phyloP scores from a whole-genome alignment of 2,888 invertebrate genomes.

The Caenorhabditis sp. region DNA sequence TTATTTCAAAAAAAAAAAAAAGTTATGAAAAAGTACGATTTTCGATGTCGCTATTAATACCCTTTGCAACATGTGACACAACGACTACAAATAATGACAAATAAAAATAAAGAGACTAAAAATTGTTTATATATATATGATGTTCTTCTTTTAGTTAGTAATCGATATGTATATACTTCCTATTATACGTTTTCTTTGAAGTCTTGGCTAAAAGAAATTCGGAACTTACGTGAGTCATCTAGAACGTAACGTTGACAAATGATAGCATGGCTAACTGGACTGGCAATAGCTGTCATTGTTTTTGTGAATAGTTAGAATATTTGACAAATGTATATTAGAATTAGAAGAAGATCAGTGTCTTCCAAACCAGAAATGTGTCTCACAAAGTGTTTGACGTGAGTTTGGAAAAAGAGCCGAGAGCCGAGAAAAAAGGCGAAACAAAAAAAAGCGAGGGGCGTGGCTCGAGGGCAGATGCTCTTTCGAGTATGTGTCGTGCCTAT shows the following conservation, averaged over 20 bases:
- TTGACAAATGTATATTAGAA: background rate
- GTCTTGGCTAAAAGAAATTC: background rate
- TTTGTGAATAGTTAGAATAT: background rate
- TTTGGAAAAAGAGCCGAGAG: slow-evolving; percentile 4
- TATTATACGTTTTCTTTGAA: no score
- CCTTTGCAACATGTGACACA: background rate
- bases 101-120: background rate
- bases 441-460: background rate
- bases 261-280: slow-evolving; percentile 39
- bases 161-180: background rate
- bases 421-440: slow-evolving; percentile 1
- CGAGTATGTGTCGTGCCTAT: slow-evolving; percentile 40
- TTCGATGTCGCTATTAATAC: background rate
- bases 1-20: no score
- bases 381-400: background rate
- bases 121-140: slow-evolving; percentile 2
- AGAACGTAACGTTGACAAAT: slow-evolving; percentile 65
- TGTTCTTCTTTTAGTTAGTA: background rate
- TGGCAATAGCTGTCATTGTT: slow-evolving; percentile 36
- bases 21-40: background rate
- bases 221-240: slow-evolving; percentile 61
- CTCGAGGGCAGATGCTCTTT: slow-evolving; percentile 44
- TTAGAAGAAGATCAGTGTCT: slow-evolving; percentile 3
- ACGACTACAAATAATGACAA: background rate
- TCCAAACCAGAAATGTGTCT: background rate